Evolutionary conservation across 2,113 vertebrate species (phyloP), one percentile per base, ranked within the genome.

Genomic region (Sylvia atricapilla): DNA sequence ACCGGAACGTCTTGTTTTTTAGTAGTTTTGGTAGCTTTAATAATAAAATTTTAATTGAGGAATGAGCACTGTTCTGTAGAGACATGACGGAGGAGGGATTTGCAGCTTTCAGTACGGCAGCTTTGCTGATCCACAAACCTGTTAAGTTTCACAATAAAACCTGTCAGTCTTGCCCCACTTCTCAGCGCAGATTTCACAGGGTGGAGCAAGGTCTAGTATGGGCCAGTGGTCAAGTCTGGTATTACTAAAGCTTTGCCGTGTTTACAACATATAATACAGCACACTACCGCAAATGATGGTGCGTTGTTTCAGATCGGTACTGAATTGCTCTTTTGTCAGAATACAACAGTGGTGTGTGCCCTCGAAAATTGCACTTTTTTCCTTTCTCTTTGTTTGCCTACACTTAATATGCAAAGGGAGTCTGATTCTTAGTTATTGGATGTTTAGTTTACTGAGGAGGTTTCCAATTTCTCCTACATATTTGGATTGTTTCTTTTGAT

Each of bases 131-230:
- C 90, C 82, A 79, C 82, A 73, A 93, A 93, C 79, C 56, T 93
- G 81, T 73, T 56, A 85, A 63, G 59, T 96, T 95, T 96, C 95
- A 92, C 90, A 95, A 94, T 89, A 92, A 88, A 91, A 90, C 95
- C 87, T 84, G 90, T 85, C 91, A 84, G 94, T 88, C 93, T 95
- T 43, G 94, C 59, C 88, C 83, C 27, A 4, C 52, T 87, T 94
- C 90, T 82, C 67, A 4, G 83, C 21, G 30, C 44, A 56, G 59
- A 41, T 86, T 95, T 94, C 81, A 7, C 77, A 76, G 93, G 81
- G 75, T 89, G 92, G 73, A 94, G 87, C 6, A 13, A 92, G 87
- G 69, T 87, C 68, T 90, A 10, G 63, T 33, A 39, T 67, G 85
- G 91, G 93, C 80, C 92, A 80, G 73, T 37, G 94, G 85, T 96